A percentile compares a stretch with the other conserved stretches of the same genome.
phyloP scores from a whole-genome alignment of 1,140 invertebrate genomes.

The Dysdera silvatica region DNA sequence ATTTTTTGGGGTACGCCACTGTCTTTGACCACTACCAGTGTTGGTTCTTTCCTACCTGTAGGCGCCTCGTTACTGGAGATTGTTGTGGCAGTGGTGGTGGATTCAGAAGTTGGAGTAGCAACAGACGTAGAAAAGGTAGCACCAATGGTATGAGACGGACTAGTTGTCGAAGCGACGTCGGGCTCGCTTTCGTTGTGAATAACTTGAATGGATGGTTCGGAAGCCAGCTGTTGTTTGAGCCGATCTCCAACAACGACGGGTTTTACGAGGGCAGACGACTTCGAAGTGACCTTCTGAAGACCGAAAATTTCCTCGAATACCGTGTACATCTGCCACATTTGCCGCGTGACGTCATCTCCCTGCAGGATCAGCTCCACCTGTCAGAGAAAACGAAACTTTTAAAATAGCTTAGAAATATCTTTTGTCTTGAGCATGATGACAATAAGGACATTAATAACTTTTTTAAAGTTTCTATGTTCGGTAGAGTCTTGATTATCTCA shows the following conservation, averaged over 20 bases:
- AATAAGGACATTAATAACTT: too few species aligned
- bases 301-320: conserved; percentile 40
- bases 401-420: too few species aligned
- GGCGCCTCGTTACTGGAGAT: too few species aligned
- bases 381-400: too few species aligned
- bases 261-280: conserved; percentile 7
- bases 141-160: not conserved
- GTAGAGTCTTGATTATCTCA: too few species aligned
- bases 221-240: too few species aligned
- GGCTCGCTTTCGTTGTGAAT: not conserved
- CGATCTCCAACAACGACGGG: conserved; percentile 25
- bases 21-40: too few species aligned
- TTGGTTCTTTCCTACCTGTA: too few species aligned
- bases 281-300: conserved; percentile 24
- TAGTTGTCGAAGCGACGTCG: conserved; percentile 1
- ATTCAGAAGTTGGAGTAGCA: not conserved
- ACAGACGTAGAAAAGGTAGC: too few species aligned
- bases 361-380: conserved; percentile 35
- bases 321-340: conserved; percentile 45
- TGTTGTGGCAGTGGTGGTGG: not conserved
- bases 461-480: too few species aligned
- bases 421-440: too few species aligned
- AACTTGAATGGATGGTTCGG: not conserved
- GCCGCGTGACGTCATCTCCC: conserved; percentile 44
- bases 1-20: too few species aligned